Percentiles rank a stretch among this genome's conserved stretches.
These are phyloP conservation scores for Rhagoletis pomonella DNA, from an alignment of 1,140 invertebrate genomes.

Conservation along the genomic window DNA sequence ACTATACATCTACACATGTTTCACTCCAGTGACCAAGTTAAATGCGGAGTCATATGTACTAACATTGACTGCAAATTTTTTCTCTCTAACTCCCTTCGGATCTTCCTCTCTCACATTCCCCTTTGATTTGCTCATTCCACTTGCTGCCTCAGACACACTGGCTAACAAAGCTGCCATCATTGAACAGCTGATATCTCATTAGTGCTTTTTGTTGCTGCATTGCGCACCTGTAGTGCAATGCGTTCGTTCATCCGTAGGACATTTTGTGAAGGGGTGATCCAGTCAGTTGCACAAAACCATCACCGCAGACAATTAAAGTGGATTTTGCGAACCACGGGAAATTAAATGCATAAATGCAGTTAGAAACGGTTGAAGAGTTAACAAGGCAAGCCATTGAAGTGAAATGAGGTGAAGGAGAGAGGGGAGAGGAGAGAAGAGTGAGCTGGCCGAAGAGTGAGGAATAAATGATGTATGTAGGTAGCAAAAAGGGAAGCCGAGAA, in stretches of 20 bases:
- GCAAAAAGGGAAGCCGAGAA: too few relatives aligned
- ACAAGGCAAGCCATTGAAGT: background rate
- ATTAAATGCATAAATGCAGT: background rate
- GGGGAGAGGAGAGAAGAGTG: too few relatives aligned
- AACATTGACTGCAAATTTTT: too few relatives aligned
- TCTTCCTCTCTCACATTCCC: background rate
- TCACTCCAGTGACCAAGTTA: background rate
- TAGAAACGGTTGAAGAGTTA: background rate
- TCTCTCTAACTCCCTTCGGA: background rate
- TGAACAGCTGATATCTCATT: slow-evolving; percentile 7
- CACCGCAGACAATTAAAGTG: slow-evolving; percentile 1
- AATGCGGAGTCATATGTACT: too few relatives aligned
- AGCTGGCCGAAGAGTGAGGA: background rate
- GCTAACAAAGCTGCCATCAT: background rate
- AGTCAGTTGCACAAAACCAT: slow-evolving; percentile 9
- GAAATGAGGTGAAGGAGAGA: too few relatives aligned
- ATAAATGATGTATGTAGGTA: too few relatives aligned
- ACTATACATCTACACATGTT: background rate
- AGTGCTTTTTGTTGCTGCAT: background rate
- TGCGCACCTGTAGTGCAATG: background rate
- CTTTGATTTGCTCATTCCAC: background rate
- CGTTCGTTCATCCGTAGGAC: too few relatives aligned
- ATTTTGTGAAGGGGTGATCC: background rate
- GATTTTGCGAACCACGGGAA: slow-evolving; percentile 9
- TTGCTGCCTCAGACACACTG: background rate